Base-by-base conservation (phyloP, 1,140 invertebrate genomes). In the Calosoma granatense region DNA sequence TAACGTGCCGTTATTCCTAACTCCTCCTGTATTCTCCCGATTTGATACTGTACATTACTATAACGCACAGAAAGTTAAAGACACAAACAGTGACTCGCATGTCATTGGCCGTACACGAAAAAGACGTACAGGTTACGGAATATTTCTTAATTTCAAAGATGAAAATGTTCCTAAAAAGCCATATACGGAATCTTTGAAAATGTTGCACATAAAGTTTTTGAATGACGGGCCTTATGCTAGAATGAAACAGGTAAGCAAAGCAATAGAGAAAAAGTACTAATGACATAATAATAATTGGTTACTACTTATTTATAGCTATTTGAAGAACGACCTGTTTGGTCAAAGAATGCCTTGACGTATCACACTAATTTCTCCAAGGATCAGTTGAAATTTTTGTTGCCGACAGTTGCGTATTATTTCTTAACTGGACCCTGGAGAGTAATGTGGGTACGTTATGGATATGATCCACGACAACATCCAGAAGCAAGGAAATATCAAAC, bases 381-480 rank as follows among this genome's bases (percentile, higher is more conserved):
- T 17, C 80, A 82, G 22, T 67, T 94, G 0, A 94, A 91, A 72
- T 79, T 83, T 64, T 77, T 95, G 26, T 72, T 96, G 39, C 91
- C 93, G 0, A 78, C 82, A 21, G 71, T 91, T 1, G 88, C 91
- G 0, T 90, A 91, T 70, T 92, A 92, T 69, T 91, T 87, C 70
- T 77, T 79, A 12, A 87, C 82, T 61, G 94, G 94, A 0, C 94
- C 94, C 0, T 98, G 92, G 90, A 76, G 90, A 55, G 81, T 83
- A 51, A 79, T 88, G 66, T 96, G 92, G 87, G 83, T 91, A 0
- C 82, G 77, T 67, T 83, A 87, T 64, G 92, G 91, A 0, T 95
- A 92, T 65, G 90, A 96, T 75, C 92, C 92, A 0, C 76, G 87
- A 41, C 85, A 84, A 64, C 83, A 92, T 61, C 83, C 85, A n/a